Base-by-base conservation (phyloP, 2,888 invertebrate genomes). In the Eupithecia pulchellata region DNA sequence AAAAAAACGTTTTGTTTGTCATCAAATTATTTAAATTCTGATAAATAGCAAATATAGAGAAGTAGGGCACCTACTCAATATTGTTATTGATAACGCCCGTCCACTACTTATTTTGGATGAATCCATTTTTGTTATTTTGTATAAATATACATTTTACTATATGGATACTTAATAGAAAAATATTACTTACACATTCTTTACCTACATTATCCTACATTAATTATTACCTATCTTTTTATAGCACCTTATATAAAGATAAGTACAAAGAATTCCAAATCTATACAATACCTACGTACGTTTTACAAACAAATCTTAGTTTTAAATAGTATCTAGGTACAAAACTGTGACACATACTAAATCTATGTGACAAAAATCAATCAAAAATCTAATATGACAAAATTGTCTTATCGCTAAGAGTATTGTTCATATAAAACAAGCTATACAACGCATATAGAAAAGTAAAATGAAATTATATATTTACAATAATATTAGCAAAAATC, bases 301-400 rank as follows among this genome's bases (percentile, higher is more conserved):
- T 25, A 52, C 52, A 13, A 11, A 52, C 20, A 52, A 4, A 0
- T 25, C 8, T 9, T 20, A 20, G 8, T 4, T 30, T 60, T 32
- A 29, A 29, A 9, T 30, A 30, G 9, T 29, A n/a, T n/a, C n/a
- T n/a, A 29, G 13, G 17, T 58, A 60, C 78, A 80, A 71, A 75
- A 66, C 79, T 84, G 83, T 81, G 84, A 82, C 82, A 83, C n/a
- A n/a, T n/a, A n/a, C 82, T 83, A 84, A 84, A 77, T 84, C 81
- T 82, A 64, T n/a, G 77, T 78, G 81, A 72, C 79, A 82, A 57
- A 70, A 84, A n/a, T n/a, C n/a, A n/a, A n/a, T n/a, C n/a, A n/a
- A n/a, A n/a, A n/a, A n/a, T n/a, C n/a, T 81, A 82, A 64, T n/a
- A 77, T 78, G 81, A 72, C 79, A 82, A 57, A 70, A 84, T 82